A percentile compares a stretch with the other conserved stretches of the same genome.
Conservation (phyloP, 2,888 invertebrate genomes). For the Nebria salina region DNA sequence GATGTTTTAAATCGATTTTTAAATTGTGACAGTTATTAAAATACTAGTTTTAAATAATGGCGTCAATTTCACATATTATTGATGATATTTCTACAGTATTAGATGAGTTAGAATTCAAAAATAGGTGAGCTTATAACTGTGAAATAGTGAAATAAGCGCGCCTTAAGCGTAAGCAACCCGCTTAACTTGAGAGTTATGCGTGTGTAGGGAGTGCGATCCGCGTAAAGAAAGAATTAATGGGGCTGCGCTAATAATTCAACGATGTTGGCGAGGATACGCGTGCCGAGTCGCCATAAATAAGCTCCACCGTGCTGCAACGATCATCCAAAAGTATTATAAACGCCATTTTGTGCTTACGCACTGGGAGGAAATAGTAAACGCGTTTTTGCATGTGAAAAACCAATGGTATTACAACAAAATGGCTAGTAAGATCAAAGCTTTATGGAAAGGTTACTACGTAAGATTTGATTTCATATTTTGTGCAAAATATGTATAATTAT, state of each 20-base stretch:
- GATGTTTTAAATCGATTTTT: background rate
- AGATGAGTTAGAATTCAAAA: constrained; percentile 21
- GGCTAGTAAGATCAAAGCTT: constrained; percentile 59
- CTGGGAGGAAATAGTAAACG: constrained; percentile 49
- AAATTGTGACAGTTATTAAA: constrained; percentile 26
- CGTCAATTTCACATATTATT: constrained; percentile 58
- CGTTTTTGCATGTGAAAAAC: constrained; percentile 42
- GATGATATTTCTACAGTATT: constrained; percentile 50
- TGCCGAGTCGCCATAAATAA: constrained; percentile 53
- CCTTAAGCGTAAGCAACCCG: background rate
- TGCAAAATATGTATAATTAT: background rate
- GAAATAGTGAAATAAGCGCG: background rate
- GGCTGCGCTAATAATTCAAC: constrained; percentile 58
- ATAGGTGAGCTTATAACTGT: constrained; percentile 27
- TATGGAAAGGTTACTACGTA: constrained; percentile 58
- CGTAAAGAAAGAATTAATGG: background rate
- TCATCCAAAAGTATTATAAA: constrained; percentile 57
- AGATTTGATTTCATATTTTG: background rate
- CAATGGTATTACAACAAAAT: constrained; percentile 51
- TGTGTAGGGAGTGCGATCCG: background rate
- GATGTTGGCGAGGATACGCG: constrained; percentile 55
- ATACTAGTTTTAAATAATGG: constrained; percentile 53
- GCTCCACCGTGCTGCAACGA: constrained; percentile 53
- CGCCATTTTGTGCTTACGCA: constrained; percentile 56
- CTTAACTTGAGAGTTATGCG: background rate